These are phyloP conservation scores for Manis javanica DNA, from an alignment of 2,797 vertebrate genomes.

Conservation along the genomic window DNA sequence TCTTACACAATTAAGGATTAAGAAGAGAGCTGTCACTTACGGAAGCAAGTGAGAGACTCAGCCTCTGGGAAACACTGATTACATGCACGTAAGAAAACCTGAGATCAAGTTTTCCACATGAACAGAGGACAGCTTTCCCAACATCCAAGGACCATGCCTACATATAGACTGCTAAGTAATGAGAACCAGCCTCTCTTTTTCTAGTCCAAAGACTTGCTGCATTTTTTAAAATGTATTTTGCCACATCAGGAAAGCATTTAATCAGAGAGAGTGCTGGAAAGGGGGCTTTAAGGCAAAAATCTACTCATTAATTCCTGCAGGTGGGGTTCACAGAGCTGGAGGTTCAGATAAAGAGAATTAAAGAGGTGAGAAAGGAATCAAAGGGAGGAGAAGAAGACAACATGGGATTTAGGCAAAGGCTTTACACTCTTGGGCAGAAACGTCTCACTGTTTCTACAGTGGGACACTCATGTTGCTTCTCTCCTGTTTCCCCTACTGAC, in stretches of 20 bases:
- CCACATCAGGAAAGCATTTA: constrained; percentile 66
- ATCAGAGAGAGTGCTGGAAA: constrained; percentile 37
- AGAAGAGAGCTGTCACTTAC: not conserved
- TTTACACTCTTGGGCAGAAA: constrained; percentile 8
- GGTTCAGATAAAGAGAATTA: constrained; percentile 70
- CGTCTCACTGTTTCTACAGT: not conserved
- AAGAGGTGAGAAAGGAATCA: constrained; percentile 42
- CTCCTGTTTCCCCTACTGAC: constrained; percentile 40
- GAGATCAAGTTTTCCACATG: accelerated
- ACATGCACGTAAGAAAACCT: not conserved
- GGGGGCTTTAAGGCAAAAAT: constrained; percentile 52
- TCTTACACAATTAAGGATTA: not conserved
- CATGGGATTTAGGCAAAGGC: constrained; percentile 17
- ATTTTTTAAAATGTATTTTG: constrained; percentile 43
- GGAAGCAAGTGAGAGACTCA: not conserved
- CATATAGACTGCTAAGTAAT: not conserved
- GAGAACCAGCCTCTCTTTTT: constrained; percentile 41
- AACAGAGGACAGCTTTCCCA: not conserved
- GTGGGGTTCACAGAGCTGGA: constrained; percentile 62
- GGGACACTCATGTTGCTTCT: not conserved
- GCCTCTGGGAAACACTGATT: not conserved
- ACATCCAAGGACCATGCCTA: not conserved
- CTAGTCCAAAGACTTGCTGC: not conserved
- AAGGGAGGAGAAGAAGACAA: not conserved
- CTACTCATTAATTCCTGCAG: constrained; percentile 72